These are phyloP conservation scores for Caenorhabditis uteleia DNA, from an alignment of 2,888 invertebrate genomes.

Conservation along the genomic window DNA sequence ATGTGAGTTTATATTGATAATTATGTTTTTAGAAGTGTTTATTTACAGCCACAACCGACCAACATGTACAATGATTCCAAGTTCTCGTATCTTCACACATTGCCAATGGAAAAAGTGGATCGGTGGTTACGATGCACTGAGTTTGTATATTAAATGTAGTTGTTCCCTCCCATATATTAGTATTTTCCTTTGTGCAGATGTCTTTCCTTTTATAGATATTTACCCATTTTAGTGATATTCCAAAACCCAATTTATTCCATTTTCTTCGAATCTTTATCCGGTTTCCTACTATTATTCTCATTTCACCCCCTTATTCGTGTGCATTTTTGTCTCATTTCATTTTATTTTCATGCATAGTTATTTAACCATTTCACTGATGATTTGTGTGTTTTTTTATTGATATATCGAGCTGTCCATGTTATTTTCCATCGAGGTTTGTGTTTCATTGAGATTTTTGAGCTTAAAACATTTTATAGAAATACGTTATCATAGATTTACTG, in stretches of 20 bases:
- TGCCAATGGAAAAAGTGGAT: conserved; percentile 40
- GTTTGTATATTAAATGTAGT: conserved; percentile 23
- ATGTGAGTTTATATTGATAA: background rate
- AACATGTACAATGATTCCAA: conserved; percentile 41
- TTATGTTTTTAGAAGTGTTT: conserved; percentile 1
- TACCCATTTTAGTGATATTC: background rate
- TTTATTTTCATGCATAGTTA: no score
- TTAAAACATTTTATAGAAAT: no score
- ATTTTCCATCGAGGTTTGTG: no score
- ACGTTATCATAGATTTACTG: no score
- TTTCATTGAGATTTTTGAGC: no score
- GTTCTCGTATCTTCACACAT: conserved; percentile 30
- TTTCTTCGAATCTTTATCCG: no score
- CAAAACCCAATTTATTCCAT: background rate
- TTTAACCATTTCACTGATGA: no score
- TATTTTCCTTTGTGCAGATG: background rate
- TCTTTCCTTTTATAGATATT: conserved; percentile 1
- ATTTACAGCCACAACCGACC: background rate
- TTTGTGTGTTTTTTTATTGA: no score
- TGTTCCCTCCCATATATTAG: background rate
- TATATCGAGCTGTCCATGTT: no score
- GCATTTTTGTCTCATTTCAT: no score
- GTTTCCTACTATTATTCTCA: no score
- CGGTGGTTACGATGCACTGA: conserved; percentile 35
- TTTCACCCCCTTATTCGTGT: no score